Evolutionary conservation across 1,140 invertebrate genomes (phyloP), one percentile per base, ranked within the genome.

Genomic region (Ganaspis sp.): DNA sequence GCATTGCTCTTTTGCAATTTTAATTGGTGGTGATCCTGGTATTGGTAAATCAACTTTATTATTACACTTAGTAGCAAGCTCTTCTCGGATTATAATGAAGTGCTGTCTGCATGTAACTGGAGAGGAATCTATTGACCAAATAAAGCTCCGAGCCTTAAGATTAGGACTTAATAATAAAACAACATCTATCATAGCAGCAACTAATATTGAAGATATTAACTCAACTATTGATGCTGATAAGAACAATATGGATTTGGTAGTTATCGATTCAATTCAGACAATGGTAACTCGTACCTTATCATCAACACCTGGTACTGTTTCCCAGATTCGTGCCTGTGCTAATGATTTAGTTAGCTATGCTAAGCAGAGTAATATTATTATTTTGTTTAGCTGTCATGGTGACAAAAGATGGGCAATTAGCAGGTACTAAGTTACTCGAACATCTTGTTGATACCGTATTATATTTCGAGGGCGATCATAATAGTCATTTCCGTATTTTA

Each of bases 1-100:
- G 8, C 64, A 70, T 54, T 26, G 54, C 49, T 64, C 64, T 70
- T 64, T 69, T 40, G 38, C 45, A 45, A 70, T 75, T 70, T 70
- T 75, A 53, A 75, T 75, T 75, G 69, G 69, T 4, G 74, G 74
- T 19, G 74, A 75, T 70, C 74, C 74, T 75, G 74, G 74, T 70
- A 75, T 75, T 70, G 74, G 74, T 17, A 75, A 75, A 23, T 75
- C 74, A 34, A 75, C 74, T 45, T 45, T 75, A 53, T 75, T 75
- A 45, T 45, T 75, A 53, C 45, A 45, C 70, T 37, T 75, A 70
- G 64, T 69, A 75, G 74, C 74, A 53, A 70, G 70, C 38, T 54
- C 45, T 23, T 70, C 69, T 70, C 5, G 11, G 5, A 40, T 6
- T 6, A n/a, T n/a, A n/a, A 40, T 6, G 5, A 38, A 70, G 70